Evolutionary conservation across 2,797 vertebrate genomes (phyloP).

Genomic region (Danionella dracula): DNA sequence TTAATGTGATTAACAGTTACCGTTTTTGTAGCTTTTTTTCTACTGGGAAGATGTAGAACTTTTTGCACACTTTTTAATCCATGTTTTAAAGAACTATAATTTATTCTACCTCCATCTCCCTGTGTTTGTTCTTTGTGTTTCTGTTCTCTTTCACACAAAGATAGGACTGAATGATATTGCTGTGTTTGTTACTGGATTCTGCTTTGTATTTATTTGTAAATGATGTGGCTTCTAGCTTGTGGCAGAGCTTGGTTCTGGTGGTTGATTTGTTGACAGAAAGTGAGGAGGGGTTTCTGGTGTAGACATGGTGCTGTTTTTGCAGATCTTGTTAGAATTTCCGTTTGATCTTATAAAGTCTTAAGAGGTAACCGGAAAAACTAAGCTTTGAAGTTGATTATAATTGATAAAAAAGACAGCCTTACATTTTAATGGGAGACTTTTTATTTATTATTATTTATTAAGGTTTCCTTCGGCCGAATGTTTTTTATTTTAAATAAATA

Average conservation of each 20-base stretch:
- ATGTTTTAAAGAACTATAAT: not conserved
- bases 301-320: not conserved
- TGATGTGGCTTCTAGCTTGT: not conserved
- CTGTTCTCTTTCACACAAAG: not conserved
- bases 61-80: conserved; percentile 2
- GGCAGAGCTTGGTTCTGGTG: not conserved
- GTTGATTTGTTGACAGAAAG: conserved; percentile 16
- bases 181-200: not conserved
- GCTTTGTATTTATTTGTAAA: not conserved
- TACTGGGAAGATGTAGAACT: too few relatives aligned
- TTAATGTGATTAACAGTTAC: not conserved
- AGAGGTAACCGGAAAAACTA: not conserved
- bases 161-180: not conserved
- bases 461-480: too few relatives aligned
- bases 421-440: too few relatives aligned
- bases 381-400: too few relatives aligned
- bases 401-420: too few relatives aligned
- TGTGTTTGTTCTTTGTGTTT: not conserved
- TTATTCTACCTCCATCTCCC: conserved; percentile 3
- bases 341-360: not conserved
- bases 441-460: too few relatives aligned
- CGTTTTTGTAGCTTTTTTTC: not conserved
- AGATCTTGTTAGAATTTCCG: not conserved
- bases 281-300: not conserved
- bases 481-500: too few relatives aligned